Base-by-base conservation (phyloP, 2,888 invertebrate genomes). In the Keiferia lycopersicella region DNA sequence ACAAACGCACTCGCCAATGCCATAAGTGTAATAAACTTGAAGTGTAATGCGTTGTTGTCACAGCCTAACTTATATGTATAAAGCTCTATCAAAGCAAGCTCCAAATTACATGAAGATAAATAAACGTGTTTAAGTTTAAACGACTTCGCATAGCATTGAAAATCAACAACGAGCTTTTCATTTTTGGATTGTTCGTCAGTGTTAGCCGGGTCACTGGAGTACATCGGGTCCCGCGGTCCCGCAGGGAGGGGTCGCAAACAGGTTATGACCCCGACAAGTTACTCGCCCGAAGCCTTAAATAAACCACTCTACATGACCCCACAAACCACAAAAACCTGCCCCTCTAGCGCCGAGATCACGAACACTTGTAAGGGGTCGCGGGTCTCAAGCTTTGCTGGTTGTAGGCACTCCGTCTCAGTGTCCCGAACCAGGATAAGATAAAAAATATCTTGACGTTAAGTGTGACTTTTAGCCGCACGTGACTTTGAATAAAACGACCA, bases 231-330 rank as follows among this genome's bases (percentile, higher is more conserved):
- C 77, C 75, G 81, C 80, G 83, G 81, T 85, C 86, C 86, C 86
- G 80, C 77, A 84, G 88, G 84, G 88, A 87, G 87, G 90, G 91
- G 91, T 90, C 91, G 88, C 88, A 88, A 90, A 90, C 91, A 91
- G 91, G 91, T 90, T 91, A 89, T 91, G 91, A 91, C 91, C 91
- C 87, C 89, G 88, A 88, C 90, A 87, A 91, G 88, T 89, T 87
- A 88, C 89, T 90, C 83, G 89, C 84, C 86, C 84, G 84, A 84
- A 87, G 86, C 85, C 82, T 86, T 81, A 78, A 74, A 81, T 77
- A 73, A 79, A 77, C 91, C 86, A 88, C 69, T 67, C 66, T 71
- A 57, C 64, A 77, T 85, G 88, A 86, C 69, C 87, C 73, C 75
- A 71, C 70, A 71, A 71, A 68, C 70, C 71, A 73, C 75, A 73